Percentiles rank a stretch among this genome's conserved stretches.
Conservation (phyloP, 2,113 vertebrate species). For the Coregonus clupeaformis region DNA sequence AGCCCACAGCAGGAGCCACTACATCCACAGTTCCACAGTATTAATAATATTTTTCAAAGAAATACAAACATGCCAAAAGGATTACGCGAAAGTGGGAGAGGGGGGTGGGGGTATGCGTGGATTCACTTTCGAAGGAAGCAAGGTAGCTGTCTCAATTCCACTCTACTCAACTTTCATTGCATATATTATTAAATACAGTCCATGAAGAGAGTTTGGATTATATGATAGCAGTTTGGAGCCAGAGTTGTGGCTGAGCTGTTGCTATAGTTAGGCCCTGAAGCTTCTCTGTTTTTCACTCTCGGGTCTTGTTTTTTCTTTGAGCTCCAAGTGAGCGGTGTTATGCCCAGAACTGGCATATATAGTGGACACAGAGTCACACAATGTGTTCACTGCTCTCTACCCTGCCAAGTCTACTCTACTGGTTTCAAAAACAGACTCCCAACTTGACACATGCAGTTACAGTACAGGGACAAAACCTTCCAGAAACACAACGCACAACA, state of each 20-base stretch:
- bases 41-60: conserved; percentile 71
- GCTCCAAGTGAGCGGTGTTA: too few relatives aligned
- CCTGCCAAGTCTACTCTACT: conserved; percentile 5
- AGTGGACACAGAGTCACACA: not conserved
- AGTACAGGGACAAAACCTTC: not conserved
- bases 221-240: too few relatives aligned
- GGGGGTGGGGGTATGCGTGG: not conserved
- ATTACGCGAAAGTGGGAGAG: conserved; percentile 26
- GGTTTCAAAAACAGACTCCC: conserved; percentile 37
- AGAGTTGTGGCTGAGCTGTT: too few relatives aligned
- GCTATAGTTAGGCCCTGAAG: too few relatives aligned
- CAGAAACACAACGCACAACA: too few relatives aligned
- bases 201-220: too few relatives aligned
- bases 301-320: too few relatives aligned
- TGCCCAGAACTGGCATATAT: not conserved
- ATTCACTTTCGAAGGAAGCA: not conserved
- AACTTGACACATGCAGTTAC: conserved; percentile 47
- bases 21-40: conserved; percentile 65
- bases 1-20: conserved; percentile 59
- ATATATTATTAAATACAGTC: too few relatives aligned
- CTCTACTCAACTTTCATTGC: not conserved
- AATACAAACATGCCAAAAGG: conserved; percentile 62
- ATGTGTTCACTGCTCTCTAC: not conserved
- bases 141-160: not conserved
- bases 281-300: too few relatives aligned